A percentile compares a stretch with the other conserved stretches of the same genome.
These are phyloP conservation scores for Saccostrea glomerata DNA, from an alignment of 1,140 invertebrate species.

Conservation along the genomic window DNA sequence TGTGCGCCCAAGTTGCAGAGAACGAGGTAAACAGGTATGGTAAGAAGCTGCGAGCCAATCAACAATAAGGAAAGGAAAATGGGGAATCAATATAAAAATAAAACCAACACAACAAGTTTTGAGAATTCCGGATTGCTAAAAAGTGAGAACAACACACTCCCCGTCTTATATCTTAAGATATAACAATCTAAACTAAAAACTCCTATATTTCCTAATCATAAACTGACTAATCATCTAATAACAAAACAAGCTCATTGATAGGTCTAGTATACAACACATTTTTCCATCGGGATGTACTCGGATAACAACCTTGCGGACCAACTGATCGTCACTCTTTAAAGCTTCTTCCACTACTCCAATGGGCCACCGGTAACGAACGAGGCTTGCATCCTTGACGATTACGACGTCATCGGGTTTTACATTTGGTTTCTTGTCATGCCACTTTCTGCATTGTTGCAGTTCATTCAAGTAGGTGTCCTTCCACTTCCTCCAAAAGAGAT, in stretches of 20 bases:
- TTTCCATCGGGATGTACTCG: conserved; percentile 27
- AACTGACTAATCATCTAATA: background rate
- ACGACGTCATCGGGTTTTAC: conserved; percentile 54
- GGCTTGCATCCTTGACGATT: conserved; percentile 43
- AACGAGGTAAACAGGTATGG: too few species aligned
- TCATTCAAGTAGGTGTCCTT: conserved; percentile 46
- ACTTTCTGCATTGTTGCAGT: conserved; percentile 57
- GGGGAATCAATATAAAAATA: too few species aligned
- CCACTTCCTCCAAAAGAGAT: conserved; percentile 59
- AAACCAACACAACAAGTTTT: too few species aligned
- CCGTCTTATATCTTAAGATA: background rate
- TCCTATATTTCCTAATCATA: too few species aligned
- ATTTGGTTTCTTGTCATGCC: conserved; percentile 34
- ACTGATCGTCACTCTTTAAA: conserved; percentile 46
- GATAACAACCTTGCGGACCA: conserved; percentile 50
- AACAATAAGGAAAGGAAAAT: too few species aligned
- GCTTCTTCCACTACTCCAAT: conserved; percentile 50
- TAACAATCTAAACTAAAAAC: background rate
- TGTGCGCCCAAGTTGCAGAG: too few species aligned
- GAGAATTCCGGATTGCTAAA: too few species aligned
- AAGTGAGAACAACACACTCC: too few species aligned
- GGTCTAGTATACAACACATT: conserved; percentile 41
- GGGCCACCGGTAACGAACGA: conserved; percentile 54
- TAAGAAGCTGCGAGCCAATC: too few species aligned
- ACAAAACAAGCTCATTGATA: conserved; percentile 48